phyloP scores from a whole-genome alignment of 1,140 invertebrate genomes.

The Cherax destructor region DNA sequence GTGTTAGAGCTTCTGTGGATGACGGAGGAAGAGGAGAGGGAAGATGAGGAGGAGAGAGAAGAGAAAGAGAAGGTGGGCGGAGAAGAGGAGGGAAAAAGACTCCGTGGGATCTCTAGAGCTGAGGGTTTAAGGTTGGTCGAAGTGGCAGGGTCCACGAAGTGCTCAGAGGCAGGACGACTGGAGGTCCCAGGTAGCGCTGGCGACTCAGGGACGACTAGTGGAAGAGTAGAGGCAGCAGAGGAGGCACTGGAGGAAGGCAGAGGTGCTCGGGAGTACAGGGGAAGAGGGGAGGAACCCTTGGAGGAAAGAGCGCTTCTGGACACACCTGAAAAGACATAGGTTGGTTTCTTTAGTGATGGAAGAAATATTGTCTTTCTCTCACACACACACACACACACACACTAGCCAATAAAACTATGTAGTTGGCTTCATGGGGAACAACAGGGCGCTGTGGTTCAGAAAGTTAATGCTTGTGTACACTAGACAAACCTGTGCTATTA shows the following conservation, averaged over 20 bases:
- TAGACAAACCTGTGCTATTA: too few relatives aligned
- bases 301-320: conserved; percentile 3
- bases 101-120: background rate
- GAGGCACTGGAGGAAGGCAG: background rate
- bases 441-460: too few relatives aligned
- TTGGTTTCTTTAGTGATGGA: background rate
- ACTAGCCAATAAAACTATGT: too few relatives aligned
- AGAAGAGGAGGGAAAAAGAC: background rate
- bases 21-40: background rate
- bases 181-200: too few relatives aligned
- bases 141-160: too few relatives aligned
- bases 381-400: too few relatives aligned
- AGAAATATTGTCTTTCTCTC: background rate
- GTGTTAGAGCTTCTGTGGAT: too few relatives aligned
- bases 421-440: too few relatives aligned
- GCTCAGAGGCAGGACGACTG: too few relatives aligned
- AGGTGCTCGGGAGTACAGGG: background rate
- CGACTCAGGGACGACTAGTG: too few relatives aligned
- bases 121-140: background rate
- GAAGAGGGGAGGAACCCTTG: background rate
- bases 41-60: background rate
- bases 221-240: background rate
- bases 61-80: too few relatives aligned
- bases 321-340: conserved; percentile 16
- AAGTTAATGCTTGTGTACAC: too few relatives aligned